These are phyloP conservation scores for Acanthochromis polyacanthus DNA, from an alignment of 2,113 vertebrate species.

Conservation along the genomic window DNA sequence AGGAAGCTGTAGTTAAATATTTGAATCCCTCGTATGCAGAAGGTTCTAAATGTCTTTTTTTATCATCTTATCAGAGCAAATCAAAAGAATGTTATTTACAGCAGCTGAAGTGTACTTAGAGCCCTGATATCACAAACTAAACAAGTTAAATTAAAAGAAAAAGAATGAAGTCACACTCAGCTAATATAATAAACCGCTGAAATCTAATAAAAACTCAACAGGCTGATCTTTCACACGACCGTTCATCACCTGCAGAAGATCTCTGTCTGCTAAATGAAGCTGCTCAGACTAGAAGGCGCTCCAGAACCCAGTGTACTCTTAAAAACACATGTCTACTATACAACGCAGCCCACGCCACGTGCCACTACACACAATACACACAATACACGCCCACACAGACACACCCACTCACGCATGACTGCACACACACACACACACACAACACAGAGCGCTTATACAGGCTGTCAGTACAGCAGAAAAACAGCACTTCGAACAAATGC, in stretches of 20 bases:
- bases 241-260: neutral
- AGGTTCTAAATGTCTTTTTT: too few relatives aligned
- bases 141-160: neutral
- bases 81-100: neutral
- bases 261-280: constrained; percentile 1
- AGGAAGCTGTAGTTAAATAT: too few relatives aligned
- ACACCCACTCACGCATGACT: neutral
- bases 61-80: neutral
- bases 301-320: neutral
- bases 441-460: constrained; percentile 31
- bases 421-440: constrained; percentile 26
- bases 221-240: neutral
- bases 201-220: neutral
- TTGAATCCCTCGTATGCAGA: too few relatives aligned
- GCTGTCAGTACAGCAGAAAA: constrained; percentile 61
- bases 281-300: neutral
- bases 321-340: constrained; percentile 17
- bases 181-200: neutral
- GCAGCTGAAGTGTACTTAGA: neutral
- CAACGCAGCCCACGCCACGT: constrained; percentile 15
- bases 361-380: constrained; percentile 14
- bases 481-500: constrained; percentile 66
- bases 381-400: constrained; percentile 6
- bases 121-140: neutral
- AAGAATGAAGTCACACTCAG: neutral